Percentiles rank a stretch among this genome's conserved stretches.
Conservation (phyloP, 1,140 invertebrate genomes). For the Orchestia grillus region DNA sequence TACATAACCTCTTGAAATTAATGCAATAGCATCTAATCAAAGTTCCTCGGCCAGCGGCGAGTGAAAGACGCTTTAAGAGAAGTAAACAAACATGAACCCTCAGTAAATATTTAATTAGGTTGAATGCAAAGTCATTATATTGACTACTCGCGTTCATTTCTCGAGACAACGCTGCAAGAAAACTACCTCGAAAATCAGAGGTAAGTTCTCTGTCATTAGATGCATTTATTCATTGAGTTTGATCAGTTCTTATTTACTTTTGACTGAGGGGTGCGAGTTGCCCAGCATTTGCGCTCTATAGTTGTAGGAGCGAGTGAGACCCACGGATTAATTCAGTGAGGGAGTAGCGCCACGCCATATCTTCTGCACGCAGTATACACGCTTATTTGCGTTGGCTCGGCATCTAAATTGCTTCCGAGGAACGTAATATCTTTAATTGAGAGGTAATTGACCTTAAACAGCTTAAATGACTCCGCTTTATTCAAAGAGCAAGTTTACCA, state of each 20-base stretch:
- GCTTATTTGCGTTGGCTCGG: not conserved
- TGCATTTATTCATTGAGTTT: not conserved
- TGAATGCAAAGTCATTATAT: not conserved
- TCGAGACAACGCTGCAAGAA: not conserved
- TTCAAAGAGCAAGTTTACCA: too few species aligned
- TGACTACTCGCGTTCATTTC: not conserved
- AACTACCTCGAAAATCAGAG: not conserved
- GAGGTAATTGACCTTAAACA: too few species aligned
- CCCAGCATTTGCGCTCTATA: not conserved
- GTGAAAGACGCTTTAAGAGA: not conserved
- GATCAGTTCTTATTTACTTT: not conserved
- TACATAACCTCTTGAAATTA: not conserved
- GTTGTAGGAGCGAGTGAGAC: not conserved
- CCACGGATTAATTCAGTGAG: not conserved
- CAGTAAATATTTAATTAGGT: not conserved
- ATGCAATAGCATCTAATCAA: not conserved
- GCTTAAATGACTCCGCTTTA: too few species aligned
- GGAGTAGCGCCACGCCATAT: too few species aligned
- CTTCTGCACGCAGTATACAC: not conserved
- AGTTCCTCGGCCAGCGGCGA: not conserved
- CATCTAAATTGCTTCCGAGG: too few species aligned
- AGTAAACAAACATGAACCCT: not conserved
- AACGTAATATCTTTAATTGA: too few species aligned
- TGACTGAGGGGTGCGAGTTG: not conserved
- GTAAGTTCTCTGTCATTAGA: not conserved